A percentile compares a stretch with the other conserved stretches of the same genome.
Evolutionary conservation across 2,797 vertebrate species (phyloP).

Genomic region (Crotalus adamanteus): DNA sequence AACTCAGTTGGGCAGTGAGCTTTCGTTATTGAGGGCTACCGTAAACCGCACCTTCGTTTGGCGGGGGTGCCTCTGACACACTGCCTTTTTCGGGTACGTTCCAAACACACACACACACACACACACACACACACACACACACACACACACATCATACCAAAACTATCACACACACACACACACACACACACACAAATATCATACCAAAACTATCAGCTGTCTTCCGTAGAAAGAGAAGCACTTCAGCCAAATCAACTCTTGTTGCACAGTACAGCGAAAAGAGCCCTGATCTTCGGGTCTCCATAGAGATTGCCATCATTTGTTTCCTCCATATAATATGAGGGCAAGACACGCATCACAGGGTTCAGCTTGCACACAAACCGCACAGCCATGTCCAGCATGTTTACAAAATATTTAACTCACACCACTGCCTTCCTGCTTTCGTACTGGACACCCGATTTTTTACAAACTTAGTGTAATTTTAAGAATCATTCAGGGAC

Average conservation of each 20-base stretch:
- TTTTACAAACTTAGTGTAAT: neutral
- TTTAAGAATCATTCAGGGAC: neutral
- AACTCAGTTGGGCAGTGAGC: neutral
- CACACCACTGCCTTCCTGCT: neutral
- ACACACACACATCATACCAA: neutral
- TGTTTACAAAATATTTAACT: conserved; percentile 1
- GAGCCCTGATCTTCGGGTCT: neutral
- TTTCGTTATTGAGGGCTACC: neutral
- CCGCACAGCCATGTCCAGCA: neutral
- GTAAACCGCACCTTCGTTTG: neutral
- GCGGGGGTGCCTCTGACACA: neutral
- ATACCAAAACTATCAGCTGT: neutral
- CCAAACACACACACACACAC: no score
- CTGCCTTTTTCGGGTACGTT: neutral
- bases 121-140: neutral
- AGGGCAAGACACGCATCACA: neutral
- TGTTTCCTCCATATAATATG: neutral
- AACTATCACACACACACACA: neutral
- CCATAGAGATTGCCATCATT: neutral
- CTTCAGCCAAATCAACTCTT: neutral
- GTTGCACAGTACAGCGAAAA: neutral
- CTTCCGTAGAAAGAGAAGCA: neutral
- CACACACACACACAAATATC: no score
- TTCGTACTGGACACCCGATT: neutral
- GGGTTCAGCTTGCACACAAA: conserved; percentile 3